phyloP scores from a whole-genome alignment of 2,113 vertebrate genomes.

The Rutilus rutilus region DNA sequence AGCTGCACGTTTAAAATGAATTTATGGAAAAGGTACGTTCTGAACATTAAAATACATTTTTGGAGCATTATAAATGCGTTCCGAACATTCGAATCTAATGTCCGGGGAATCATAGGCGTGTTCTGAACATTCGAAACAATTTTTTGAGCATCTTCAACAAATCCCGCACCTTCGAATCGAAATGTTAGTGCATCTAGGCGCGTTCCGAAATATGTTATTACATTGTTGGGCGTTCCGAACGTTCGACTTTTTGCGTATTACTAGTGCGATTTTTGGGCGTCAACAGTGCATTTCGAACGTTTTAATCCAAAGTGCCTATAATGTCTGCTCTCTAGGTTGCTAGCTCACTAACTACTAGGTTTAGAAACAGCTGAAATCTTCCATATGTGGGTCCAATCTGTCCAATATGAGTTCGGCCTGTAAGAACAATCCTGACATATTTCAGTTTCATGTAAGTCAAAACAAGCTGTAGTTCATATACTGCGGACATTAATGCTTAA shows the following conservation, averaged over 20 bases:
- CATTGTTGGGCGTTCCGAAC: not conserved
- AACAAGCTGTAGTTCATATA: not conserved
- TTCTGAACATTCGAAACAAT: not conserved
- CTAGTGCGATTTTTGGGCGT: not conserved
- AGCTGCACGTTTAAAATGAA: too few relatives aligned
- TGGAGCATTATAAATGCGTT: not conserved
- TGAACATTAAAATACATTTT: not conserved
- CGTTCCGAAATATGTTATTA: not conserved
- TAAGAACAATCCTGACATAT: not conserved
- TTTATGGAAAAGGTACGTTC: not conserved
- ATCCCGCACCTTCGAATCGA: not conserved
- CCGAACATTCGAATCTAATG: slow-evolving; percentile 33
- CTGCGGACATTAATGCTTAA: not conserved
- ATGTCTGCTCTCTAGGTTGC: not conserved
- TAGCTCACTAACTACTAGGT: not conserved
- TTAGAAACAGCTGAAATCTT: not conserved
- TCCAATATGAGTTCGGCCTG: slow-evolving; percentile 22
- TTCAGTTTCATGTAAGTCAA: not conserved
- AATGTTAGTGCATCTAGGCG: not conserved
- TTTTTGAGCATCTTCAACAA: not conserved
- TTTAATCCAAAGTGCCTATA: not conserved
- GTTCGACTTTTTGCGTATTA: not conserved
- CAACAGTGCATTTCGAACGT: not conserved
- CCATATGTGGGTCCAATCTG: not conserved
- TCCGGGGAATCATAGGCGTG: not conserved